Percentiles rank a stretch among this genome's conserved stretches.
Evolutionary conservation across 2,888 invertebrate species (phyloP).

Genomic region (Trisateles emortualis): DNA sequence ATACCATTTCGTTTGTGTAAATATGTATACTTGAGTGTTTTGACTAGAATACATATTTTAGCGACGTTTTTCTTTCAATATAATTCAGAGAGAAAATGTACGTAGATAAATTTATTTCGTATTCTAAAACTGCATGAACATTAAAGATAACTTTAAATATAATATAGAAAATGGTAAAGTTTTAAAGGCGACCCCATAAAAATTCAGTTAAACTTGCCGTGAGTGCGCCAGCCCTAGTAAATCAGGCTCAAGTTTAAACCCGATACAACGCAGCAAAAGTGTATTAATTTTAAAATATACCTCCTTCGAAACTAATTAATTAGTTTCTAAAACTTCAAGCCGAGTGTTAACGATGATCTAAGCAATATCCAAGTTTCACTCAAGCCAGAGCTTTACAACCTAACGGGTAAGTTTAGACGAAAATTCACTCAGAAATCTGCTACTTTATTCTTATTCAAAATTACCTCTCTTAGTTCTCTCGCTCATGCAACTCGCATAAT

Average conservation of each 20-base stretch:
- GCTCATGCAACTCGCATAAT: conserved; percentile 65
- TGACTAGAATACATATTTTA: not conserved
- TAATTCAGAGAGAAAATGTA: no score
- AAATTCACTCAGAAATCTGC: conserved; percentile 45
- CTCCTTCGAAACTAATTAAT: conserved; percentile 66
- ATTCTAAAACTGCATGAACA: no score
- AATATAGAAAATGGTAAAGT: conserved; percentile 21
- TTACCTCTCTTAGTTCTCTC: conserved; percentile 29
- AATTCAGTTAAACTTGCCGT: conserved; percentile 16
- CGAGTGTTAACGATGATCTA: conserved; percentile 70
- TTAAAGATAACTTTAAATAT: no score
- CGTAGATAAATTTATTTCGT: no score
- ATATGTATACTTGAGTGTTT: conserved; percentile 1
- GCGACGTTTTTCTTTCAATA: not conserved
- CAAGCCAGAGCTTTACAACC: conserved; percentile 45
- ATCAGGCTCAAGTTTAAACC: conserved; percentile 42
- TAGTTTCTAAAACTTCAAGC: conserved; percentile 66
- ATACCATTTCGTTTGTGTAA: conserved; percentile 7
- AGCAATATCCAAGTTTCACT: conserved; percentile 65
- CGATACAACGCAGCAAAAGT: conserved; percentile 53
- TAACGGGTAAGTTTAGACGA: conserved; percentile 42
- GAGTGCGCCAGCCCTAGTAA: conserved; percentile 44
- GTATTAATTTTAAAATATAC: conserved; percentile 64
- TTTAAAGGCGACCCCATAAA: conserved; percentile 18
- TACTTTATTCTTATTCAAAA: conserved; percentile 37